These are phyloP conservation scores for Rhaphigaster nebulosa DNA, from an alignment of 2,888 invertebrate genomes.

Conservation along the genomic window DNA sequence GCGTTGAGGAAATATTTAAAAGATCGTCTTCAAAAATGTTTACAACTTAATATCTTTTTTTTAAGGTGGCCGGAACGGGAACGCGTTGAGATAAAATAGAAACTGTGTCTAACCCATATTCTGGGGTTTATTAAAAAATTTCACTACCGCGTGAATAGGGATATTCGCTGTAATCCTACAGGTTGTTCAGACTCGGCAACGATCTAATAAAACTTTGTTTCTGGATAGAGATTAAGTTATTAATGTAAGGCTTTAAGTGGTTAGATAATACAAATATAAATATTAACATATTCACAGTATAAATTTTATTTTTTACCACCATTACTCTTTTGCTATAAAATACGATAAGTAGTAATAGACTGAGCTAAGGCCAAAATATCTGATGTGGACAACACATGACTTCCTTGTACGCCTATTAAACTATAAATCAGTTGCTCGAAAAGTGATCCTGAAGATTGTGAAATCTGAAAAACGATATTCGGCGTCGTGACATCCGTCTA, in stretches of 20 bases:
- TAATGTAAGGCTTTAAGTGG: neutral
- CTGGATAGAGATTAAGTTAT: neutral
- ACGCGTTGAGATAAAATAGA: neutral
- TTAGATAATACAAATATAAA: too few species aligned
- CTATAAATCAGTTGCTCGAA: too few species aligned
- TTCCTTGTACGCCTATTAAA: too few species aligned
- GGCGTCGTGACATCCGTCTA: too few species aligned
- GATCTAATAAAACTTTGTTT: neutral
- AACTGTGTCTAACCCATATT: neutral
- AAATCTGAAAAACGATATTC: too few species aligned
- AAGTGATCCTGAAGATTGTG: too few species aligned
- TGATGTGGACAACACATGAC: too few species aligned
- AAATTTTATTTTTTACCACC: too few species aligned
- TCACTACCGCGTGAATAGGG: neutral
- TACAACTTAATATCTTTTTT: neutral
- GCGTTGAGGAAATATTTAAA: neutral
- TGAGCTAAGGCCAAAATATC: too few species aligned
- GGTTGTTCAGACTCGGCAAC: neutral
- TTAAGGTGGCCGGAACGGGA: neutral
- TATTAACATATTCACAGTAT: too few species aligned
- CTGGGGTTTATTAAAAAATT: neutral
- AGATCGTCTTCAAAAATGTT: neutral
- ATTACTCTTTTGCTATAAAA: too few species aligned
- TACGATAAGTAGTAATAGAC: too few species aligned
- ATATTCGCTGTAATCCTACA: neutral